Evolutionary conservation across 2,888 invertebrate genomes (phyloP).

Genomic region (Prenolepis imparis): DNA sequence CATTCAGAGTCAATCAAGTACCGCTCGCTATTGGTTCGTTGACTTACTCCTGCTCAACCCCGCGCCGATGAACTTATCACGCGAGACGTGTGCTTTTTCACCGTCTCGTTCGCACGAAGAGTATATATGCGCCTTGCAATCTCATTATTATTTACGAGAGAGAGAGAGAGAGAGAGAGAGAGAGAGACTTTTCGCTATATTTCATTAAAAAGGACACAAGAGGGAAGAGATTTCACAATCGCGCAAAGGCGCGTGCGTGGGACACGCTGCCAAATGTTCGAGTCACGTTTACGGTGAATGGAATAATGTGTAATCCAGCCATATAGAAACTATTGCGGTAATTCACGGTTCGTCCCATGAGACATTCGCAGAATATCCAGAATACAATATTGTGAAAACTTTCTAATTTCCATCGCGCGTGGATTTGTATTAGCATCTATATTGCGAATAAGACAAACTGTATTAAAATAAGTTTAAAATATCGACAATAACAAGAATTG

Average conservation of each 20-base stretch:
- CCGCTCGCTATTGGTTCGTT: slow-evolving; percentile 70
- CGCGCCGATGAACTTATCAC: slow-evolving; percentile 66
- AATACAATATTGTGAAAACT: slow-evolving; percentile 6
- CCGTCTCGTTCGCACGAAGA: slow-evolving; percentile 21
- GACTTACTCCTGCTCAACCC: slow-evolving; percentile 73
- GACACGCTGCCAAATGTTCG: neutral
- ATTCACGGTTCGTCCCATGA: slow-evolving; percentile 7
- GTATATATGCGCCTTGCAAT: neutral
- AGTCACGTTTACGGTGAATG: slow-evolving; percentile 47
- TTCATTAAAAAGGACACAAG: neutral
- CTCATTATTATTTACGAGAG: neutral
- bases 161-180: neutral
- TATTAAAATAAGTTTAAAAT: neutral
- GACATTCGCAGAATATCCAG: neutral
- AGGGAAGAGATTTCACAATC: slow-evolving; percentile 12
- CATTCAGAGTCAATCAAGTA: slow-evolving; percentile 71
- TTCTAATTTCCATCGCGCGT: slow-evolving; percentile 18
- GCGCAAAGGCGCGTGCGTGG: neutral
- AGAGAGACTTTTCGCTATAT: slow-evolving; percentile 27
- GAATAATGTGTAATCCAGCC: slow-evolving; percentile 34
- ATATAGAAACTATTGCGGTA: slow-evolving; percentile 29
- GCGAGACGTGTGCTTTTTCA: slow-evolving; percentile 60
- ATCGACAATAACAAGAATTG: neutral
- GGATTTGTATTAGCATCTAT: neutral
- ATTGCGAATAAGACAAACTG: neutral